Conservation (phyloP, 2,888 invertebrate genomes). For the Pterostichus madidus region DNA sequence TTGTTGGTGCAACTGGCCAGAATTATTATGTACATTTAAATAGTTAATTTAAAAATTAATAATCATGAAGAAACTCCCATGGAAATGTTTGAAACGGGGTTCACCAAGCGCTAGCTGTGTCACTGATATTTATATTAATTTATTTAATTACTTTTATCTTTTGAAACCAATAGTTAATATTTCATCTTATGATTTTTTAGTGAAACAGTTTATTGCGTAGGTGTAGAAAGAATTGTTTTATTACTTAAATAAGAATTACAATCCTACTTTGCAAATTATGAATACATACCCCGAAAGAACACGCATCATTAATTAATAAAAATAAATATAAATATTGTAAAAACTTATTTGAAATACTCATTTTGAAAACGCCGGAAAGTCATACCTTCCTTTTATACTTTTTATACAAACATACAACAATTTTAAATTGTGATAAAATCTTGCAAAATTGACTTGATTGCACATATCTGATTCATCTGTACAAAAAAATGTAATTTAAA, state of each 20-base stretch:
- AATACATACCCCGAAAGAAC: conserved; percentile 12
- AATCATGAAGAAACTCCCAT: too few species aligned
- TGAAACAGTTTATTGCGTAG: not conserved
- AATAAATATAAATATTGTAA: not conserved
- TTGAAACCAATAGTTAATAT: not conserved
- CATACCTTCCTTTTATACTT: not conserved
- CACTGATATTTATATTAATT: not conserved
- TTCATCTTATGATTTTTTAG: not conserved
- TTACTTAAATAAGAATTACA: not conserved
- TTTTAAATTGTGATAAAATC: not conserved
- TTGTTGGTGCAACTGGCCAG: too few species aligned
- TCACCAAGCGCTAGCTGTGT: too few species aligned
- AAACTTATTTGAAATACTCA: not conserved
- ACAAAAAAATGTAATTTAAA: not conserved
- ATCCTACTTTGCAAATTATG: not conserved
- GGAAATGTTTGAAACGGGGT: too few species aligned
- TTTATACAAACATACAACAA: not conserved
- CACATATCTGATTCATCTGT: not conserved
- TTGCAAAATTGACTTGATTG: not conserved
- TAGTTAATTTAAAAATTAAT: too few species aligned
- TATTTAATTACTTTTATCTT: not conserved
- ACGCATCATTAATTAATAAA: conserved; percentile 10
- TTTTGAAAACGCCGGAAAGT: not conserved
- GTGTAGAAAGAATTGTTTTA: not conserved
- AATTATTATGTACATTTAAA: too few species aligned